These are phyloP conservation scores for Rynchops niger DNA, from an alignment of 2,113 vertebrate genomes.

Conservation along the genomic window DNA sequence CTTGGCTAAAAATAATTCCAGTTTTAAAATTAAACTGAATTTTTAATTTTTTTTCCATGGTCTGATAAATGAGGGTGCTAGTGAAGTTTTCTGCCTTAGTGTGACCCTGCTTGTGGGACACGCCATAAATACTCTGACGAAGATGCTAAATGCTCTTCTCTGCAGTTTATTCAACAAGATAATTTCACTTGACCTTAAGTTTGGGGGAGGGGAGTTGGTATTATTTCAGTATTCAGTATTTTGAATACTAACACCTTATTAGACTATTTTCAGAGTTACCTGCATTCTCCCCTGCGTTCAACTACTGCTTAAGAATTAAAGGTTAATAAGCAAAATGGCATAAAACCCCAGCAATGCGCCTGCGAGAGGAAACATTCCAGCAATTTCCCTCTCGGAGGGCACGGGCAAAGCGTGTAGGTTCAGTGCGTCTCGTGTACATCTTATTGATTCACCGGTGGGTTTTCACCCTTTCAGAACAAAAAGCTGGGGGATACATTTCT, in stretches of 20 bases:
- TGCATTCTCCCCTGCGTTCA: background rate
- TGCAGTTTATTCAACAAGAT: background rate
- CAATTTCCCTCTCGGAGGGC: background rate
- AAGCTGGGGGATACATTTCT: background rate
- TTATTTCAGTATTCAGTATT: background rate
- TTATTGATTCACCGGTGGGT: background rate
- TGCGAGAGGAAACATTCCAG: background rate
- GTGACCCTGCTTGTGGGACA: background rate
- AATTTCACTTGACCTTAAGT: background rate
- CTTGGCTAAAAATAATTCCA: background rate
- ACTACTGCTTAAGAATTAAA: background rate
- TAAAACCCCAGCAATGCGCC: background rate
- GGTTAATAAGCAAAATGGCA: background rate
- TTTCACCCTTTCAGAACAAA: background rate
- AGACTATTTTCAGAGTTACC: background rate
- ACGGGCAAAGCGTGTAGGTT: fast-evolving
- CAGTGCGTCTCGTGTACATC: background rate
- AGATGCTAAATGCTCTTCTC: background rate
- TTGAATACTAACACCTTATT: background rate
- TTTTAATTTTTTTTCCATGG: background rate
- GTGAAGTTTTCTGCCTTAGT: background rate
- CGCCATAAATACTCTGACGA: background rate
- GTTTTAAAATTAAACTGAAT: background rate
- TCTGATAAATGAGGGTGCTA: background rate
- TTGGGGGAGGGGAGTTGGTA: too few species aligned